phyloP scores from a whole-genome alignment of 2,888 invertebrate genomes.

The Pseudococcus longispinus region DNA sequence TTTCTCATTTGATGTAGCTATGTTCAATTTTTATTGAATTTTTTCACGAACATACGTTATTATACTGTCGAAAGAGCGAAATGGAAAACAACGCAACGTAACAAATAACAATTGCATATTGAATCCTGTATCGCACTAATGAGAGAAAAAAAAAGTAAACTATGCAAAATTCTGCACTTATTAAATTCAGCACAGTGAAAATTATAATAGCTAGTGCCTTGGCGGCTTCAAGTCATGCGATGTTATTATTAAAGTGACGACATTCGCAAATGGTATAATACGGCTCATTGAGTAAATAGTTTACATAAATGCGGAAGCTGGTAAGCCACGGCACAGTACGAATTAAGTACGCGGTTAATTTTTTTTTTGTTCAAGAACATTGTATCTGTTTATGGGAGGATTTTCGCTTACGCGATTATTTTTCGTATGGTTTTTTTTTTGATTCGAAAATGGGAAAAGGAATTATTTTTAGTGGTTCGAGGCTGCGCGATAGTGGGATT shows the following conservation, averaged over 20 bases:
- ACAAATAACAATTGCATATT: not conserved
- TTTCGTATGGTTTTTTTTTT: not conserved
- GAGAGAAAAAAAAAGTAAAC: not conserved
- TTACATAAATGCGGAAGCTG: not conserved
- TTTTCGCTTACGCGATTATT: not conserved
- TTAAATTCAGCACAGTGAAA: not conserved
- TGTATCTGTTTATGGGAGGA: not conserved
- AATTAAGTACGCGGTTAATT: not conserved
- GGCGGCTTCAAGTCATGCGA: not conserved
- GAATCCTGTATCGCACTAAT: not conserved
- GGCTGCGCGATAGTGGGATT: not conserved
- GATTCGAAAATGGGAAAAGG: not conserved
- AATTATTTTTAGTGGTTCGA: not conserved
- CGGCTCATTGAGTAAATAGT: not conserved
- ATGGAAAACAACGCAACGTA: not conserved
- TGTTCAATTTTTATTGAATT: too few species aligned
- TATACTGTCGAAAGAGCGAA: too few species aligned
- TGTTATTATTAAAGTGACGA: not conserved
- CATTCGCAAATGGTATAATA: not conserved
- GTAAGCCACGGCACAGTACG: not conserved
- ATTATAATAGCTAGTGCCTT: not conserved
- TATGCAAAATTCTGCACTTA: not conserved
- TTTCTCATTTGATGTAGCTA: too few species aligned
- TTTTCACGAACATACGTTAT: too few species aligned
- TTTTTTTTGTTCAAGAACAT: not conserved